Evolutionary conservation across 2,113 vertebrate species (phyloP), one percentile per base, ranked within the genome.

Genomic region (Tonatia bakeri): DNA sequence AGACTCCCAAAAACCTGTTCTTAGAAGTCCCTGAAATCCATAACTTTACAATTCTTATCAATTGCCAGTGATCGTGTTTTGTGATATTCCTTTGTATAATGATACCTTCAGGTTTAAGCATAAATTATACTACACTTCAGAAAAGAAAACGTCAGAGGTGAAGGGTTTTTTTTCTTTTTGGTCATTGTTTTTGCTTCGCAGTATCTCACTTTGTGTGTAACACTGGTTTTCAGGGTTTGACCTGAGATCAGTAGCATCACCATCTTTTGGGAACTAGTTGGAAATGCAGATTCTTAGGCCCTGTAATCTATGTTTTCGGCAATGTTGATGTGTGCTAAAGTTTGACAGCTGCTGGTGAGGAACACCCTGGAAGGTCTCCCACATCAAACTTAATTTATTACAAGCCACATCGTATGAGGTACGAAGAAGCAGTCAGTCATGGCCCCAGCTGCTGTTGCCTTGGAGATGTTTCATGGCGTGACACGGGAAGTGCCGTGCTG

Each of bases 391-490:
- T 76, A 61, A 88, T 88, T 93, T 96, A 73, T 90, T 96, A 72
- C 59, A 77, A 89, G 45, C 24, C 45, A 73, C 52, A 36, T 81
- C 79, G 54, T 82, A 72, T 47, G 89, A 95, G 24, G 36, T 77
- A 83, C 83, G 94, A 96, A 97, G 88, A 96, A 88, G 77, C 89
- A 59, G 56, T 96, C 84, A 72, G 87, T 94, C 81, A 90, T 92
- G 88, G 38, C 94, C 88, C 94, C 75, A 87, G 87, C 80, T 47
- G 11, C 80, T 67, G 92, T 94, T 94, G 76, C 97, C 94, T 92
- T n/a, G 94, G 97, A 91, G 88, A 95, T 90, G 33, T 82, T 86
- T 86, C 94, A 88, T 79, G 96, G 72, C 80, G 31, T 88, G 87
- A 86, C 52, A 54, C 0, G 0, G 88, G 88, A 91, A 73, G 72